Evolutionary conservation across 2,797 vertebrate genomes (phyloP), one percentile per base, ranked within the genome.

Genomic region (Microcaecilia unicolor): DNA sequence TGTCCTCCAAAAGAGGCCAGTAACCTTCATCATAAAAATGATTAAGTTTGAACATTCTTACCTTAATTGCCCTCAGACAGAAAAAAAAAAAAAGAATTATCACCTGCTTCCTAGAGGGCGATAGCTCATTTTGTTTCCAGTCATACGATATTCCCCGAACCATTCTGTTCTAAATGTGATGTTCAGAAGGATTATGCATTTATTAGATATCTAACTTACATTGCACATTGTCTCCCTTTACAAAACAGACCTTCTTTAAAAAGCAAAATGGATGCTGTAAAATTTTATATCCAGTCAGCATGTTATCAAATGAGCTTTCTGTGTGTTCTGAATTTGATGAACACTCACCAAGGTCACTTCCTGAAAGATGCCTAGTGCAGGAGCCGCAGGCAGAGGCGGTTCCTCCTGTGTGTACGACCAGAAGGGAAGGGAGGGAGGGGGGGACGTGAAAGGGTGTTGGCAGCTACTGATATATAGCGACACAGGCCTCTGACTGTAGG

Each of bases 271-370:
- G 57, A 68, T 70, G 61, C 38, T 46, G 55, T 67, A 75, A 78
- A 65, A 67, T 74, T 81, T 77, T 78, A 58, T 49, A 69, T 71
- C 67, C 73, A 72, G 70, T 75, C 74, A 78, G 74, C 72, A 75
- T 61, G 65, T 72, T 78, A 70, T 63, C 64, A 67, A 74, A 64
- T 20, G 55, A 74, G 70, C 66, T 78, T 76, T 76, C 57, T 65
- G 41, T 75, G 55, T 71, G 69, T 70, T 74, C 64, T 79, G 72
- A 76, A 76, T 80, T 78, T 79, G 74, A 81, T 77, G 77, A 76
- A 76, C 76, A 63, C 60, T 61, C 79, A 64, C 52, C 74, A 82
- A 82, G 80, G 83, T 81, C 81, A 85, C 70, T 81, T 82, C 76
- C 76, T 73, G 73, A 74, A 72, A 61, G 63, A 75, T 78, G 74